Percentiles rank a stretch among this genome's conserved stretches.
Conservation (phyloP, 1,140 invertebrate genomes). For the Nasonia longicornis region DNA sequence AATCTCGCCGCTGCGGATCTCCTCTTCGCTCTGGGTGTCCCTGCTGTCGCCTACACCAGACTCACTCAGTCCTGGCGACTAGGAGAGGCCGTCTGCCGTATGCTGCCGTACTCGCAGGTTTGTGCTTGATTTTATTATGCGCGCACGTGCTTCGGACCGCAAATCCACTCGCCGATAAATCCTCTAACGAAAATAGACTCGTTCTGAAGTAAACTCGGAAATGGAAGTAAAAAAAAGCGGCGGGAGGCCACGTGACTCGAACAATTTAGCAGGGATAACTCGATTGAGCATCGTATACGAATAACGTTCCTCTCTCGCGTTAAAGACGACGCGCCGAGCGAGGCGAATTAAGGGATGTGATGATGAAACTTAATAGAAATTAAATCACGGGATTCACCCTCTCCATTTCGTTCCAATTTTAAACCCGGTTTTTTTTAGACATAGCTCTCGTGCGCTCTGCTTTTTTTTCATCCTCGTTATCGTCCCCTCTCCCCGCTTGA, state of each 20-base stretch:
- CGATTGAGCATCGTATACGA: too few relatives aligned
- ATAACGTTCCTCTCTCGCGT: not conserved
- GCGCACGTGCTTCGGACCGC: too few relatives aligned
- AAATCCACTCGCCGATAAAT: too few relatives aligned
- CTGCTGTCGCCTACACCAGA: slow-evolving; percentile 70
- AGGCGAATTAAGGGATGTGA: not conserved
- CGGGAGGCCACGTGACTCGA: too few relatives aligned
- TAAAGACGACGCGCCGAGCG: too few relatives aligned
- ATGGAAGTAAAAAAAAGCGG: too few relatives aligned
- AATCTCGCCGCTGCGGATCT: slow-evolving; percentile 79
- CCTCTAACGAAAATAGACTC: too few relatives aligned
- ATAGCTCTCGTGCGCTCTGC: not conserved
- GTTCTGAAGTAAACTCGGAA: too few relatives aligned
- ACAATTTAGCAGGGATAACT: too few relatives aligned
- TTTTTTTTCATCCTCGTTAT: too few relatives aligned
- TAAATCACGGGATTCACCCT: not conserved
- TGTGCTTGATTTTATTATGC: not conserved
- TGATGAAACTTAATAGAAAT: not conserved
- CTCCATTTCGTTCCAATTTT: not conserved
- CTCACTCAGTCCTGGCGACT: slow-evolving; percentile 69
- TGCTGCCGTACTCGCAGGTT: slow-evolving; percentile 74
- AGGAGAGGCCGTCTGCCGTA: slow-evolving; percentile 69
- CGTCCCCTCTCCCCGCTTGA: too few relatives aligned
- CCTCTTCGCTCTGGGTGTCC: slow-evolving; percentile 71
- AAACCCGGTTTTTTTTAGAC: not conserved